Evolutionary conservation across 2,888 invertebrate genomes (phyloP).

Genomic region (Hololepta plana): DNA sequence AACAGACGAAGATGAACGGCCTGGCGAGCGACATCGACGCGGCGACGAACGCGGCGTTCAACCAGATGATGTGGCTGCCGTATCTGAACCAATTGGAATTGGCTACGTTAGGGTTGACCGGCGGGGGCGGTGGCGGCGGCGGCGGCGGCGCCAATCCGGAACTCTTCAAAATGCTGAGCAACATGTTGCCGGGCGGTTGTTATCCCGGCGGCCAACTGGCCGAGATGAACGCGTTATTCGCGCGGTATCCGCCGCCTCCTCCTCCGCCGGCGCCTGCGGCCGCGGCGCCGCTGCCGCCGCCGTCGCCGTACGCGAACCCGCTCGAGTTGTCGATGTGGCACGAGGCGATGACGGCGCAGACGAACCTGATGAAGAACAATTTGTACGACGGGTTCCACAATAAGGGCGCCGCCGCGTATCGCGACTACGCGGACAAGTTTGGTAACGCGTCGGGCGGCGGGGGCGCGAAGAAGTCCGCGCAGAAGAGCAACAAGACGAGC

Average conservation of each 20-base stretch:
- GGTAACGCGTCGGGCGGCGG: too few species aligned
- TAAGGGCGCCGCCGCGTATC: too few species aligned
- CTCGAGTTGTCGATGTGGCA: constrained; percentile 51
- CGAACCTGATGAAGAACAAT: constrained; percentile 18
- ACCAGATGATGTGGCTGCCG: constrained; percentile 59
- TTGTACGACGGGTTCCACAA: too few species aligned
- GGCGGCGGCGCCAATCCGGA: constrained; percentile 31
- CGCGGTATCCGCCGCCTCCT: constrained; percentile 29
- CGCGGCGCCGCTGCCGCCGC: constrained; percentile 12
- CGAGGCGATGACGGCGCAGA: constrained; percentile 39
- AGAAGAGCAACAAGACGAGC: too few species aligned
- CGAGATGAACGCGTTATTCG: too few species aligned
- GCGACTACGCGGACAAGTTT: constrained; percentile 11
- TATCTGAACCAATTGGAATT: constrained; percentile 42
- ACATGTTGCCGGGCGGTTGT: constrained; percentile 29
- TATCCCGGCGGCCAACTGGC: constrained; percentile 18
- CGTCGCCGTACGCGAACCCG: constrained; percentile 34
- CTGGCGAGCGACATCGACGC: constrained; percentile 48
- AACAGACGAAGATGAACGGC: constrained; percentile 13
- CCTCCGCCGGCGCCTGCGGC: constrained; percentile 22
- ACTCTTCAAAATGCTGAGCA: constrained; percentile 36
- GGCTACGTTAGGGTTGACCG: constrained; percentile 27
- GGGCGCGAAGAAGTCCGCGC: too few species aligned
- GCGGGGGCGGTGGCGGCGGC: constrained; percentile 32
- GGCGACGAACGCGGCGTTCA: constrained; percentile 48